These are phyloP conservation scores for Gonatopus flavifemur DNA, from an alignment of 1,140 invertebrate genomes.

Conservation along the genomic window DNA sequence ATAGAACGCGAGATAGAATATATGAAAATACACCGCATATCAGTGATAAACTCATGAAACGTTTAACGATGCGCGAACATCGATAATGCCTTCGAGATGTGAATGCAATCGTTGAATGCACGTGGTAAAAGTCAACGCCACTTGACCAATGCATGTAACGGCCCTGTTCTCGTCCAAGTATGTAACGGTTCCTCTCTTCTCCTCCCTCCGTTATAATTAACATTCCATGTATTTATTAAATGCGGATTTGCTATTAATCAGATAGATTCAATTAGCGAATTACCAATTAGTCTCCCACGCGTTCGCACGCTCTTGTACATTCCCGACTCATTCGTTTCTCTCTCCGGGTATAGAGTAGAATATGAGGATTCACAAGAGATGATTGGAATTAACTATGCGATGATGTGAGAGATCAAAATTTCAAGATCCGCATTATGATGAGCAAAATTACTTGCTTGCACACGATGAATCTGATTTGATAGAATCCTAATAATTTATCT, in stretches of 20 bases:
- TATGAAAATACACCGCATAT: no score
- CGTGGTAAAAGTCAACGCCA: background rate
- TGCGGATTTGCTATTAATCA: slow-evolving; percentile 49
- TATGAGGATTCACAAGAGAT: no score
- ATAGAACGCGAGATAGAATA: no score
- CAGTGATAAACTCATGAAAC: no score
- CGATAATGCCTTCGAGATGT: no score
- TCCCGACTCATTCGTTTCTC: background rate
- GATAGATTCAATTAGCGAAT: slow-evolving; percentile 51
- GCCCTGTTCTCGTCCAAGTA: background rate
- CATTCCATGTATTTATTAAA: slow-evolving; percentile 49
- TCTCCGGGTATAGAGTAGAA: slow-evolving; percentile 2
- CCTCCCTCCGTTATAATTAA: slow-evolving; percentile 41
- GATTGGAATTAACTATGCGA: no score
- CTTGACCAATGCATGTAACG: slow-evolving; percentile 5
- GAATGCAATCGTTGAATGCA: background rate
- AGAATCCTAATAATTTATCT: no score
- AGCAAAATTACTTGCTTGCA: no score
- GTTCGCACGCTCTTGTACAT: slow-evolving; percentile 34
- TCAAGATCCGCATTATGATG: no score
- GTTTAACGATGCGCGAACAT: no score
- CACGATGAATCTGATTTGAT: no score
- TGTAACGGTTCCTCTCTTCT: slow-evolving; percentile 23
- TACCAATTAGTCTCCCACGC: slow-evolving; percentile 47
- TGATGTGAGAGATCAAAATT: no score